phyloP scores from a whole-genome alignment of 2,888 invertebrate species.

The Cyaniris semiargus region DNA sequence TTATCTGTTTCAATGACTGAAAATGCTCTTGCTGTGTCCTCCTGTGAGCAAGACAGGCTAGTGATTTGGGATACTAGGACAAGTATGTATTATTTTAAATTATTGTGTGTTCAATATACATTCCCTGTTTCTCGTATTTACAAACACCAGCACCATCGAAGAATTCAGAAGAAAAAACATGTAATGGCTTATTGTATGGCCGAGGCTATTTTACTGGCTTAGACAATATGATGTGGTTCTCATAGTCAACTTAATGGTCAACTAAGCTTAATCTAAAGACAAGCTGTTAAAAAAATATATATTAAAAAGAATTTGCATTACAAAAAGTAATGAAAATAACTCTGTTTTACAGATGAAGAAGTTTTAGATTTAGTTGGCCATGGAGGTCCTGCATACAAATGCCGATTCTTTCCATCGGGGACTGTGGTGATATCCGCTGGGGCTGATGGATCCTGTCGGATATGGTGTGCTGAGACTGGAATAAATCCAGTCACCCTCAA shows the following conservation, averaged over 20 bases:
- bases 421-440: constrained; percentile 84
- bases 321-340: background rate
- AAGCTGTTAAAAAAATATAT: background rate
- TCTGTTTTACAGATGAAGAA: constrained; percentile 60
- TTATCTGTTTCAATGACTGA: constrained; percentile 80
- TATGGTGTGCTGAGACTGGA: constrained; percentile 86
- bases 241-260: no score
- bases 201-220: no score
- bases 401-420: constrained; percentile 86
- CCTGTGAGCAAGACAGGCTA: constrained; percentile 80
- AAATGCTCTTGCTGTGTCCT: constrained; percentile 82
- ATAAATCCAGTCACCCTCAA: constrained; percentile 83
- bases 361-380: constrained; percentile 82
- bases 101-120: no score
- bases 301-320: background rate
- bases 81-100: constrained; percentile 58
- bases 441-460: constrained; percentile 84
- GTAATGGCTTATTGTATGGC: no score
- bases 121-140: background rate
- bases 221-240: no score
- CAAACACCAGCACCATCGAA: background rate
- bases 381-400: constrained; percentile 84
- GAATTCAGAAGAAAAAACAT: no score
- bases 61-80: constrained; percentile 83
- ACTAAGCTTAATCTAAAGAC: background rate